A percentile compares a stretch with the other conserved stretches of the same genome.
These are phyloP conservation scores for Mormoops blainvillei DNA, from an alignment of 2,113 vertebrate species.

Conservation along the genomic window DNA sequence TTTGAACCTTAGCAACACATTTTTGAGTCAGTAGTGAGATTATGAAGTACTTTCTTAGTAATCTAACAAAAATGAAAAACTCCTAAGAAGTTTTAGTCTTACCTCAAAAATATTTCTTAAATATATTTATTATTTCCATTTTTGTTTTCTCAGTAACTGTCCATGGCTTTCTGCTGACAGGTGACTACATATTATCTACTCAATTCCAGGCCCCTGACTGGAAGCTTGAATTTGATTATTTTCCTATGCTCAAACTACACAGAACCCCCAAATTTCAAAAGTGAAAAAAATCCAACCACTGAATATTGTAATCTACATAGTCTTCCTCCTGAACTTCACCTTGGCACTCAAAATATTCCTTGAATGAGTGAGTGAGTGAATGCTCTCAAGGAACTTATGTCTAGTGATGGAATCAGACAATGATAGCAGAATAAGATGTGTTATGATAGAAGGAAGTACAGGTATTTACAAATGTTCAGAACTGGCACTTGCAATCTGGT, in stretches of 20 bases:
- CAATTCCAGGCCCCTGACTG: neutral
- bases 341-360: neutral
- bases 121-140: neutral
- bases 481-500: neutral
- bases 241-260: neutral
- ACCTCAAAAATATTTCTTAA: conserved; percentile 1
- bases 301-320: neutral
- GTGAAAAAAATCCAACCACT: neutral
- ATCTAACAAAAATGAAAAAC: neutral
- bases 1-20: neutral
- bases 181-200: neutral
- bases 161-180: neutral
- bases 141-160: neutral
- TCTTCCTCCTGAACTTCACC: neutral
- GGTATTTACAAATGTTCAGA: neutral
- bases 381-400: neutral
- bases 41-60: neutral
- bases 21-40: neutral
- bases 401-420: neutral
- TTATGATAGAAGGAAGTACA: neutral
- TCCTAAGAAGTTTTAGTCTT: neutral
- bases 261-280: neutral
- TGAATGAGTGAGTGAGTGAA: neutral
- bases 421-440: neutral
- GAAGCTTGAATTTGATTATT: neutral